Conservation (phyloP, 2,113 vertebrate genomes). For the Halichoeres trimaculatus region DNA sequence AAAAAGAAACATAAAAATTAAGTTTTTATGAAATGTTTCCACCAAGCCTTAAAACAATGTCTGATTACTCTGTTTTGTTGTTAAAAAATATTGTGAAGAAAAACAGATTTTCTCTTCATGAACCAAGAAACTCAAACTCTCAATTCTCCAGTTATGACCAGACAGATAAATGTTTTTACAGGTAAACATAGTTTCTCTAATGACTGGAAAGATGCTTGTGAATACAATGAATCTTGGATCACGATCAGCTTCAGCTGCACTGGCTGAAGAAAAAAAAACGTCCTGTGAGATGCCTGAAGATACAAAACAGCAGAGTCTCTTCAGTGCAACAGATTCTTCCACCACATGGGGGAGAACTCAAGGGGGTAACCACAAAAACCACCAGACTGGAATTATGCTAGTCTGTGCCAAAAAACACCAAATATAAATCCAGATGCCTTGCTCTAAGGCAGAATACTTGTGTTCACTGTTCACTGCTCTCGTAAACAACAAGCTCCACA, state of each 20-base stretch:
- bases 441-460: neutral
- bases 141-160: no score
- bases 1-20: neutral
- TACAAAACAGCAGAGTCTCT: constrained; percentile 34
- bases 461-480: neutral
- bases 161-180: neutral
- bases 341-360: constrained; percentile 15
- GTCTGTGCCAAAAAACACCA: constrained; percentile 37
- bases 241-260: constrained; percentile 5
- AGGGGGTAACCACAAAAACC: constrained; percentile 47
- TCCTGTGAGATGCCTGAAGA: constrained; percentile 25
- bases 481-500: neutral
- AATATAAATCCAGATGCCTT: constrained; percentile 34
- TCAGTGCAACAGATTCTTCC: constrained; percentile 26
- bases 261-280: constrained; percentile 18
- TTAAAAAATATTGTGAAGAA: neutral
- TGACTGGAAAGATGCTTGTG: neutral
- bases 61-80: no score
- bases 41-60: neutral
- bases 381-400: constrained; percentile 27
- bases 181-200: constrained; percentile 2
- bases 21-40: neutral
- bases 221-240: neutral
- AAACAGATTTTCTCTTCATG: neutral
- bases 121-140: neutral